phyloP scores from a whole-genome alignment of 2,888 invertebrate genomes.

The Patella caerulea region DNA sequence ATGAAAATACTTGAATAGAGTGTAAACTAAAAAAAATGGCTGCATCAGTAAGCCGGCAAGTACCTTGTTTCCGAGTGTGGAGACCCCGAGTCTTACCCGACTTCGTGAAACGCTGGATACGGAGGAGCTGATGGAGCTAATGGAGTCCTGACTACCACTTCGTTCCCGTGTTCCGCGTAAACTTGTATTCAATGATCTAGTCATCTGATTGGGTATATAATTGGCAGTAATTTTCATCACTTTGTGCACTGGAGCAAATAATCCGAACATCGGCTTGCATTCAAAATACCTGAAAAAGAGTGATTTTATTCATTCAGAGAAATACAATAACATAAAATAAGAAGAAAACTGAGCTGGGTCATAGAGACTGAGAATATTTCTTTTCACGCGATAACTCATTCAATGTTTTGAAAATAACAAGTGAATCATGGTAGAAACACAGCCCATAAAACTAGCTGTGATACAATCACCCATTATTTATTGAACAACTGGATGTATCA shows the following conservation, averaged over 20 bases:
- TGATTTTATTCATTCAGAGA: too few species aligned
- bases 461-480: too few species aligned
- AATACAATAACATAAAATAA: too few species aligned
- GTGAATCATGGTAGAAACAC: too few species aligned
- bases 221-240: constrained; percentile 79
- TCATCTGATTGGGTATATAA: constrained; percentile 32
- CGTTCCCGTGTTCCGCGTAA: constrained; percentile 60
- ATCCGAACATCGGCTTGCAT: constrained; percentile 89
- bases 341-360: too few species aligned
- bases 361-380: too few species aligned
- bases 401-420: too few species aligned
- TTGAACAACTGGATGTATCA: too few species aligned
- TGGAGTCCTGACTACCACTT: constrained; percentile 82
- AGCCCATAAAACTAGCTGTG: too few species aligned
- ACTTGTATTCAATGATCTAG: constrained; percentile 51
- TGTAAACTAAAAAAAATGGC: background rate
- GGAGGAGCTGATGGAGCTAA: constrained; percentile 84
- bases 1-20: background rate
- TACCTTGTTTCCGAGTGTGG: constrained; percentile 75
- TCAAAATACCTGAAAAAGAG: constrained; percentile 84
- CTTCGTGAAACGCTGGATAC: constrained; percentile 70
- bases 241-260: constrained; percentile 93
- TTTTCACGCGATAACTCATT: too few species aligned
- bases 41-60: constrained; percentile 58
- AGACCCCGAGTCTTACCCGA: constrained; percentile 86